A percentile compares a stretch with the other conserved stretches of the same genome.
phyloP scores from a whole-genome alignment of 2,888 invertebrate genomes.

The Zonitis immaculata region DNA sequence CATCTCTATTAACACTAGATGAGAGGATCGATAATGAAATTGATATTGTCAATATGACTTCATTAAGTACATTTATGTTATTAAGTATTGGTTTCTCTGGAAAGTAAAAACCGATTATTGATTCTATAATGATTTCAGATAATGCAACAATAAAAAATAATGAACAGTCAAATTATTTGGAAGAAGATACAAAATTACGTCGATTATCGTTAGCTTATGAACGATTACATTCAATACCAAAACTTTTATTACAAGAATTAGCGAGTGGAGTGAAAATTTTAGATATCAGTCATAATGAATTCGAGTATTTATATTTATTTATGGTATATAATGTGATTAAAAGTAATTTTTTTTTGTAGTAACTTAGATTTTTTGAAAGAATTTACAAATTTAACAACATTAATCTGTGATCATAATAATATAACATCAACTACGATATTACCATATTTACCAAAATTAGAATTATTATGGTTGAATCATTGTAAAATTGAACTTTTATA shows the following conservation, averaged over 20 bases:
- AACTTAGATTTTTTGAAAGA: conserved; percentile 68
- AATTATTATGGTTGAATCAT: conserved; percentile 71
- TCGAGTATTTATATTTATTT: conserved; percentile 55
- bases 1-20: conserved; percentile 30
- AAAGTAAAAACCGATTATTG: too few relatives aligned
- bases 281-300: conserved; percentile 69
- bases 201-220: conserved; percentile 68
- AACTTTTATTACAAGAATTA: conserved; percentile 59
- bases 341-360: too few relatives aligned
- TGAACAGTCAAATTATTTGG: background rate
- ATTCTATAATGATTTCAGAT: too few relatives aligned
- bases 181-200: conserved; percentile 52
- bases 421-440: conserved; percentile 65
- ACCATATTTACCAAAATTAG: conserved; percentile 67
- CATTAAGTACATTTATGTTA: conserved; percentile 37
- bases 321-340: too few relatives aligned
- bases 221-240: conserved; percentile 60
- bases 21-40: conserved; percentile 33
- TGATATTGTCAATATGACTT: conserved; percentile 37
- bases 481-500: conserved; percentile 55
- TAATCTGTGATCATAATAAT: conserved; percentile 78
- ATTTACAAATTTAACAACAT: conserved; percentile 67
- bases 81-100: too few relatives aligned
- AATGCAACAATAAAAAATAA: conserved; percentile 2
- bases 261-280: conserved; percentile 58